Conservation (phyloP, 2,888 invertebrate species). For the Cerceris ruficornis region DNA sequence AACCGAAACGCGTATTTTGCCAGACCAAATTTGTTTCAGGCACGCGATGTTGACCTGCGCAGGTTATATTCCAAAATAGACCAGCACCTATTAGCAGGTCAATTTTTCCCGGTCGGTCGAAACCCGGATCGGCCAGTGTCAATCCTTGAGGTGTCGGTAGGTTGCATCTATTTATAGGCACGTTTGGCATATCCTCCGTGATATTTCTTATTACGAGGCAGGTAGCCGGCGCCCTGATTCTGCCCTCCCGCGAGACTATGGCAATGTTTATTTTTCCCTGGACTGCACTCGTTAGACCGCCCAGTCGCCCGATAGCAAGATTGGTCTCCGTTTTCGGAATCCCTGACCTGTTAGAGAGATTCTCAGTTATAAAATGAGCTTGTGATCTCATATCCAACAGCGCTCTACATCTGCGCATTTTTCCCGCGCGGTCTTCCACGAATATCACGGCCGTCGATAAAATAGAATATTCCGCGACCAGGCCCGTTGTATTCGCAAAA, state of each 20-base stretch:
- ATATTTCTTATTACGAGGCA: constrained; percentile 7
- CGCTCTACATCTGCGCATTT: not conserved
- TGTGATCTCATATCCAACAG: constrained; percentile 17
- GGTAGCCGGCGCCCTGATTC: not conserved
- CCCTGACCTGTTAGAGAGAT: not conserved
- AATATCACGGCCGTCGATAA: constrained; percentile 13
- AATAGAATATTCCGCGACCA: too few relatives aligned
- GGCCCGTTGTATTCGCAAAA: too few relatives aligned
- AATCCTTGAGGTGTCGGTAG: not conserved
- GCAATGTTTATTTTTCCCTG: not conserved
- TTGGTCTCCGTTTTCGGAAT: too few relatives aligned
- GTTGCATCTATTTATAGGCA: not conserved
- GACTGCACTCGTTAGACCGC: not conserved
- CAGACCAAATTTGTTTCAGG: not conserved
- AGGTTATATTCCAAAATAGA: constrained; percentile 22
- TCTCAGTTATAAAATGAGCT: constrained; percentile 3
- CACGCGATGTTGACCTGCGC: constrained; percentile 14
- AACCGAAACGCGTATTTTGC: constrained; percentile 28
- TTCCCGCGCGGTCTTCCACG: not conserved
- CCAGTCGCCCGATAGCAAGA: not conserved
- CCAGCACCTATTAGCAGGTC: constrained; percentile 32
- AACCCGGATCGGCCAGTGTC: constrained; percentile 18
- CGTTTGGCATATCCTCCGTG: constrained; percentile 21
- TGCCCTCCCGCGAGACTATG: not conserved
- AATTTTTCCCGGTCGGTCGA: constrained; percentile 8